Evolutionary conservation across 2,888 invertebrate species (phyloP).

Genomic region (Nemurella pictetii): DNA sequence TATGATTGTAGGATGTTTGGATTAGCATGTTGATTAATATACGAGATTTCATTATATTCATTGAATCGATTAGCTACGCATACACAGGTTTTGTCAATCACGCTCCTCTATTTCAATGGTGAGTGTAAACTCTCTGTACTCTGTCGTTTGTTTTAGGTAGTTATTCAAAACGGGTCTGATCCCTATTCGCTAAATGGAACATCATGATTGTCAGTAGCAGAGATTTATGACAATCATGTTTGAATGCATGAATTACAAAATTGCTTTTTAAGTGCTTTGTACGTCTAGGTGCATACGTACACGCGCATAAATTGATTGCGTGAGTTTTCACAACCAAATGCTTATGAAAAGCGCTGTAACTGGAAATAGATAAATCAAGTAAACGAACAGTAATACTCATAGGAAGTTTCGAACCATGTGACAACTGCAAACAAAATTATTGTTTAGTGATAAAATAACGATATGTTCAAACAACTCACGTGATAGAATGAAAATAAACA

Average conservation of each 20-base stretch:
- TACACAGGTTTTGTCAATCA: not conserved
- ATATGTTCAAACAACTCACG: too few species aligned
- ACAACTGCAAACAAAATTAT: not conserved
- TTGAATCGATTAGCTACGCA: not conserved
- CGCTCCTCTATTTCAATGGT: not conserved
- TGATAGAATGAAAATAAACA: too few species aligned
- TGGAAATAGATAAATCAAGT: not conserved
- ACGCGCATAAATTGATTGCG: not conserved
- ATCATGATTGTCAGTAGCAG: not conserved
- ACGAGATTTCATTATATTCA: not conserved
- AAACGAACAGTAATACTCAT: not conserved
- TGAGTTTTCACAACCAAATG: not conserved
- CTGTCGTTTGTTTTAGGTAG: not conserved
- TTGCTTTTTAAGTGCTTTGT: not conserved
- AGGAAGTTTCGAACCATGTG: not conserved
- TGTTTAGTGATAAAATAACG: not conserved
- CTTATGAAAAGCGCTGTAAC: not conserved
- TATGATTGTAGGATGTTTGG: too few species aligned
- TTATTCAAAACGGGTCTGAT: not conserved
- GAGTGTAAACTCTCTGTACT: not conserved
- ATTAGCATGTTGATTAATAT: not conserved
- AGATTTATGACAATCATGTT: not conserved
- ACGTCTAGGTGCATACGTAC: too few species aligned
- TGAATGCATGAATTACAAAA: not conserved
- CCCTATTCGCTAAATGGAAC: not conserved